Conservation (phyloP, 2,113 vertebrate genomes). For the Todiramphus chloris region DNA sequence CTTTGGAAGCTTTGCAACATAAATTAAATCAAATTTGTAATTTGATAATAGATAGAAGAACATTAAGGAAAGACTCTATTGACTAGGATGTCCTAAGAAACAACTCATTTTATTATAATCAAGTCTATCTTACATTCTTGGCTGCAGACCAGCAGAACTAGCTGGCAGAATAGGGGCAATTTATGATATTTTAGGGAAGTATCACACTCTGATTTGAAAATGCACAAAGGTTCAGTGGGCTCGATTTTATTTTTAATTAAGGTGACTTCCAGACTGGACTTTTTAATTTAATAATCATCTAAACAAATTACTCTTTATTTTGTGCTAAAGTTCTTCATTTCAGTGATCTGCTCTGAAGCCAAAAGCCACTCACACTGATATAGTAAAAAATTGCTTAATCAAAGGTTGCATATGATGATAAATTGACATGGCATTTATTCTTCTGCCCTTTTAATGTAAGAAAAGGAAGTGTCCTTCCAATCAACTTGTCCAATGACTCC, state of each 20-base stretch:
- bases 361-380: conserved; percentile 6
- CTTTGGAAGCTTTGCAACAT: background rate
- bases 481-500: conserved; percentile 3
- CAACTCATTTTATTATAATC: conserved; percentile 6
- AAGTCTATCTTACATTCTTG: conserved; percentile 9
- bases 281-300: conserved; percentile 43
- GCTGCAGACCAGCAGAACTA: conserved; percentile 43
- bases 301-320: conserved; percentile 44
- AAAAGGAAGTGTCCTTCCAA: conserved; percentile 11
- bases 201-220: conserved; percentile 32
- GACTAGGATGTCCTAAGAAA: background rate
- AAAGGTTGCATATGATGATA: conserved; percentile 49
- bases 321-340: conserved; percentile 37
- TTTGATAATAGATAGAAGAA: background rate
- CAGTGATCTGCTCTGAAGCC: background rate
- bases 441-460: conserved; percentile 6
- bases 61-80: background rate
- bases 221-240: conserved; percentile 9
- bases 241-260: conserved; percentile 27
- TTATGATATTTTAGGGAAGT: conserved; percentile 53
- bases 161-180: conserved; percentile 23
- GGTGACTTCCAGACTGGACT: conserved; percentile 26
- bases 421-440: conserved; percentile 36
- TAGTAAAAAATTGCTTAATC: conserved; percentile 27
- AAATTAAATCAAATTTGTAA: conserved; percentile 12